Evolutionary conservation across 1,140 invertebrate genomes (phyloP), one percentile per base, ranked within the genome.

Genomic region (Rhopalosiphum padi): DNA sequence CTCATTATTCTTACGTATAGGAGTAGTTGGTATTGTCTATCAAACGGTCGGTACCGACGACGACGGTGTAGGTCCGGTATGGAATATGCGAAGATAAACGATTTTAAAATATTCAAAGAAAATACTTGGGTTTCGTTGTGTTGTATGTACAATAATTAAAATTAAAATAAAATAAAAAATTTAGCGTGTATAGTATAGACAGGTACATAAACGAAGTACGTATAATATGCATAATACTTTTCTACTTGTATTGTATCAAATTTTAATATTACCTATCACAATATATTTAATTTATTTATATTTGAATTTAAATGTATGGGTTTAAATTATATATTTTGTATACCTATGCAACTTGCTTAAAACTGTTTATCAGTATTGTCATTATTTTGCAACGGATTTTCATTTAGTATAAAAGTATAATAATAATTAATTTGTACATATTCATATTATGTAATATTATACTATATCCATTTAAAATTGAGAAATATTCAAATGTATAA

Each of bases 21-120:
- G 6, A 35, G 89, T 55, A 46, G 30, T 77, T 46, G 90, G 91
- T 86, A 85, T 93, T 93, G 91, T 55, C n/a, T 85, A 53, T 93
- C 91, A 93, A 93, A 93, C 91, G 48, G 9, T 93, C 77, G 35
- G 82, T 86, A 53, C 91, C 91, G 91, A 93, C 91, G 91, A 93
- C 91, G 43, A 55, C 82, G 35, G 11, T 53, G 91, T 93, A 83
- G 82, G 82, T 85, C 91, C 48, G 15, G 21, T 25, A 25, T 22
- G 53, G 21, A 68, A 68, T 90, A 30, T 90, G 89, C 55, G 25
- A 43, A 68, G 89, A 41, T 90, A 90, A 43, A 68, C 89, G 25
- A 46, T 90, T 90, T 90, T 90, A 46, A 7, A 60, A 90, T 68
- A 43, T n/a, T 90, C 89, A 41, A 25, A 68, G 41, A 68, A 55